These are phyloP conservation scores for Alcis repandata DNA, from an alignment of 2,888 invertebrate genomes.

Conservation along the genomic window DNA sequence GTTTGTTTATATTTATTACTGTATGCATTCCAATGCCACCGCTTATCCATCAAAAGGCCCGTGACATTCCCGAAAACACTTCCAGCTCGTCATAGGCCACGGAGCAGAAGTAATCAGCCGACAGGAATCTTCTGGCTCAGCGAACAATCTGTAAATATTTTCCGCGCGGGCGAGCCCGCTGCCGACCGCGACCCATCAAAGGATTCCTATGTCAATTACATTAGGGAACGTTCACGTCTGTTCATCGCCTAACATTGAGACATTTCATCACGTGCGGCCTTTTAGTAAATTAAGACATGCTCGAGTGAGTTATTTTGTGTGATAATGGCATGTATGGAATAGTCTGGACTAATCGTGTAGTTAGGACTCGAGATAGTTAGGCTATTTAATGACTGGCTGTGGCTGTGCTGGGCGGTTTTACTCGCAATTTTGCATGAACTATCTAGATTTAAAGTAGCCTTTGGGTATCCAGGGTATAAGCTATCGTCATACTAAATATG, in stretches of 20 bases:
- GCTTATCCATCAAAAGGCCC: not conserved
- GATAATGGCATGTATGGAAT: slow-evolving; percentile 36
- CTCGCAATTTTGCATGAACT: too few species aligned
- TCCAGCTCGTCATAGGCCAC: slow-evolving; percentile 38
- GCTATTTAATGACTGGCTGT: not conserved
- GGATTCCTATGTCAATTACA: slow-evolving; percentile 49
- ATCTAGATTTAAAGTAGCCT: too few species aligned
- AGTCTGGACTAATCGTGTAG: slow-evolving; percentile 1
- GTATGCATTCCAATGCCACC: not conserved
- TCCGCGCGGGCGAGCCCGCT: slow-evolving; percentile 51
- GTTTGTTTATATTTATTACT: too few species aligned
- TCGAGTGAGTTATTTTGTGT: slow-evolving; percentile 26
- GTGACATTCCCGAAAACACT: slow-evolving; percentile 28
- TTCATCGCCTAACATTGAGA: slow-evolving; percentile 34
- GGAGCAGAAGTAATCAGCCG: slow-evolving; percentile 48
- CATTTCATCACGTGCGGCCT: slow-evolving; percentile 45
- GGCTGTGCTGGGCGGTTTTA: too few species aligned
- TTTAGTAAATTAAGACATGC: slow-evolving; percentile 39
- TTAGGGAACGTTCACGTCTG: slow-evolving; percentile 39
- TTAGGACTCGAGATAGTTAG: not conserved
- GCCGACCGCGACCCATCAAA: slow-evolving; percentile 55
- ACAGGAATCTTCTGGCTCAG: slow-evolving; percentile 50
- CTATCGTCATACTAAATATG: too few species aligned
- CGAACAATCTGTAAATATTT: slow-evolving; percentile 58
- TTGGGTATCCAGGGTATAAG: too few species aligned